Percentiles rank a stretch among this genome's conserved stretches.
These are phyloP conservation scores for Apodemia hepburni DNA, from an alignment of 2,888 invertebrate species.

Conservation along the genomic window DNA sequence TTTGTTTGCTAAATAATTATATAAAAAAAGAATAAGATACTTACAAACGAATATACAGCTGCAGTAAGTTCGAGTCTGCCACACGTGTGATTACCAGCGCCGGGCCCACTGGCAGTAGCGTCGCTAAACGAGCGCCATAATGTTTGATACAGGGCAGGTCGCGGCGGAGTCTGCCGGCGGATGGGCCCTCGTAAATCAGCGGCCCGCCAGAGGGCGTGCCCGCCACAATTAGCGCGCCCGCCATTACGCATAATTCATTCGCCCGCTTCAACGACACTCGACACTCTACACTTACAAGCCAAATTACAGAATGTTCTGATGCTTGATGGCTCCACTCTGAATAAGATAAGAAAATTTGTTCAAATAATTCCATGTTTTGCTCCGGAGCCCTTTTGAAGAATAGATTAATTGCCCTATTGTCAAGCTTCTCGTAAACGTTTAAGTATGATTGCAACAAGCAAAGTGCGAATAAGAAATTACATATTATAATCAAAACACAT, in stretches of 20 bases:
- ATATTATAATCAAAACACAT: too few species aligned
- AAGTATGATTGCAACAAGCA: too few species aligned
- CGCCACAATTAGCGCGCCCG: not conserved
- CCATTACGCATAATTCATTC: not conserved
- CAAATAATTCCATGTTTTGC: too few species aligned
- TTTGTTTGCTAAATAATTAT: too few species aligned
- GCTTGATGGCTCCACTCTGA: too few species aligned
- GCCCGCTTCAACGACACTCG: not conserved
- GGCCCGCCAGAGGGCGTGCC: not conserved
- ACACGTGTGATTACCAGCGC: not conserved
- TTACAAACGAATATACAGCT: too few species aligned
- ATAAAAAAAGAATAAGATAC: too few species aligned
- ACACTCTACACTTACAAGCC: not conserved
- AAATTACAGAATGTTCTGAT: not conserved
- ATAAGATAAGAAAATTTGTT: too few species aligned
- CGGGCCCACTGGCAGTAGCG: not conserved
- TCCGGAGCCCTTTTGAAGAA: too few species aligned
- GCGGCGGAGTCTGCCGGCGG: not conserved
- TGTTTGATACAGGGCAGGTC: constrained; percentile 1
- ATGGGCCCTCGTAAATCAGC: constrained; percentile 2
- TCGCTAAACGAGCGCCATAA: not conserved
- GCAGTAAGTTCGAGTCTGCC: not conserved
- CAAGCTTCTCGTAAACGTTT: too few species aligned
- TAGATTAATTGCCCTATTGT: too few species aligned
- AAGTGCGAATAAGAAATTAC: too few species aligned